Evolutionary conservation across 2,888 invertebrate genomes (phyloP), one percentile per base, ranked within the genome.

Genomic region (Himalopsyche tibetana): DNA sequence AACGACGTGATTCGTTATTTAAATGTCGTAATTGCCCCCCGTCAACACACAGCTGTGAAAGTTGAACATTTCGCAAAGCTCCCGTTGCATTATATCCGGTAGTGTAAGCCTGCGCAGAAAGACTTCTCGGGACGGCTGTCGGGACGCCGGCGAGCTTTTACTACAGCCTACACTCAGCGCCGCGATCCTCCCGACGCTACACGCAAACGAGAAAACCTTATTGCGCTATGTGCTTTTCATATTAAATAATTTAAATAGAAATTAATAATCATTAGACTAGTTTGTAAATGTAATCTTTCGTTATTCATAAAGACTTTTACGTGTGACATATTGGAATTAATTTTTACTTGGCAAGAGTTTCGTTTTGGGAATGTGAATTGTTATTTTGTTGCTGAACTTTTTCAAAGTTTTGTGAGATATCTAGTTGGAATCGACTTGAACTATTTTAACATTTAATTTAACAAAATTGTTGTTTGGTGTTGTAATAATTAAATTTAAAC

Each of bases 101-200:
- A 74, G 45, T 40, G 36, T 55, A 63, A 55, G 55, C 81, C 55
- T 63, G 84, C 84, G 81, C 84, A 36, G 69, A 28, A 51, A 79
- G 56, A 81, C 84, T 80, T 84, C 55, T 80, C 19, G 36, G 36
- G 83, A 38, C 40, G 69, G 45, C 82, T 36, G 55, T 55, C 55
- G 80, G 83, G 83, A 80, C 69, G 45, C 82, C 55, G 36, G 80
- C 79, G 80, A 86, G 83, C 83, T 82, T 83, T 87, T 90, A 89
- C 89, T 89, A 74, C 74, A 15, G 74, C 88, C 89, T 89, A 89
- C 90, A 90, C 86, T 89, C 89, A 88, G 89, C 90, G 87, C 89
- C 89, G 89, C 89, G 90, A 90, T 90, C 89, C 89, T 88, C 85
- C 90, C 90, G 89, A 91, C 91, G 91, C 90, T 91, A 87, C 91